Evolutionary conservation across 2,888 invertebrate species (phyloP).

Genomic region (Drosophila prolongata): DNA sequence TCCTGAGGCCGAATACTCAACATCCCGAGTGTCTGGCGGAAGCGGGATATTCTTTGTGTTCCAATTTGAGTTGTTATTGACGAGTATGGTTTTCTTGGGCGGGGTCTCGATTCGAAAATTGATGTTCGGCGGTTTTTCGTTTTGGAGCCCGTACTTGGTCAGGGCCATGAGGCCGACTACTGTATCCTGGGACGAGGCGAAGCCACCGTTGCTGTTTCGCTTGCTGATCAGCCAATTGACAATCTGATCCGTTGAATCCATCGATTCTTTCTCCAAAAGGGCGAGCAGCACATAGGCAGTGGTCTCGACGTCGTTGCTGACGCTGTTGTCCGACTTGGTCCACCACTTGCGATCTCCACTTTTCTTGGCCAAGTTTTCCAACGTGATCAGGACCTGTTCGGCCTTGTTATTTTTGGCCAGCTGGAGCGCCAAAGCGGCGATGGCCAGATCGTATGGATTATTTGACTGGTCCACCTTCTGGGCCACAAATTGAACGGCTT

Average conservation of each 20-base stretch:
- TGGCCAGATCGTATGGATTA: conserved; percentile 90
- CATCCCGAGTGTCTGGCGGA: conserved; percentile 85
- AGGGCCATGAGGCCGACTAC: conserved; percentile 90
- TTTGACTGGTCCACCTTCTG: conserved; percentile 87
- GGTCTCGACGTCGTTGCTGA: conserved; percentile 90
- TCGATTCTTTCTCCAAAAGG: conserved; percentile 83
- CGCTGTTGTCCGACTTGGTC: conserved; percentile 86
- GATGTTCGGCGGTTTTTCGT: too few species aligned
- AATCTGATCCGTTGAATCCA: conserved; percentile 85
- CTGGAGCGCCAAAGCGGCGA: conserved; percentile 91
- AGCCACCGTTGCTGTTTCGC: conserved; percentile 89
- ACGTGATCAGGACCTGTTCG: conserved; percentile 86
- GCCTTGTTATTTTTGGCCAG: conserved; percentile 90
- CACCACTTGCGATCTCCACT: conserved; percentile 90
- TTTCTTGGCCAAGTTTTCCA: conserved; percentile 85
- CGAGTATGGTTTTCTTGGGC: too few species aligned
- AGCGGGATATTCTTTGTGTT: conserved; percentile 88
- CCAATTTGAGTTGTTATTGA: neutral
- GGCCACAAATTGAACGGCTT: conserved; percentile 91
- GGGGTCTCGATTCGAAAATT: too few species aligned
- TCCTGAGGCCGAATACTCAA: conserved; percentile 91
- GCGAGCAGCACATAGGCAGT: conserved; percentile 95
- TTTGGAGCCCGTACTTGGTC: conserved; percentile 86
- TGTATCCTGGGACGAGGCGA: conserved; percentile 91
- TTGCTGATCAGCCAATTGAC: conserved; percentile 90